These are phyloP conservation scores for Tetrax tetrax DNA, from an alignment of 2,113 vertebrate species.

Conservation along the genomic window DNA sequence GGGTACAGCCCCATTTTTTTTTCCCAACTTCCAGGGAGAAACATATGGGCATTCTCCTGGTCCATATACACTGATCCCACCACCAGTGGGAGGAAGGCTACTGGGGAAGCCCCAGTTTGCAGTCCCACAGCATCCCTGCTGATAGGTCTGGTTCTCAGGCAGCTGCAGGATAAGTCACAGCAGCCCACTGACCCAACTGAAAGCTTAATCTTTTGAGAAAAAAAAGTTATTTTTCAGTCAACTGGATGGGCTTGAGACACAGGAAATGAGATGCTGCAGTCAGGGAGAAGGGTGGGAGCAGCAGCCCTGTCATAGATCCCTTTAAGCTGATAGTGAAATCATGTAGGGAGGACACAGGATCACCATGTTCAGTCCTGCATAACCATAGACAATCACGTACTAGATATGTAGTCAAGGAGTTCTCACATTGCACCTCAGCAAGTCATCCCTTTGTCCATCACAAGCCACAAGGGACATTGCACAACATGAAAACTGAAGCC, in stretches of 20 bases:
- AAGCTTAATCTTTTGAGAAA: background rate
- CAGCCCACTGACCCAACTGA: background rate
- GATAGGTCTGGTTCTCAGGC: accelerated
- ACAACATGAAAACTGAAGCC: background rate
- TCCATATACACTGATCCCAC: background rate
- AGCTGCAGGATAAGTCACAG: background rate
- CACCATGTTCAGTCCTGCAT: background rate
- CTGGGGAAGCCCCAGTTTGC: background rate
- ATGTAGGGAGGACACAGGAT: background rate
- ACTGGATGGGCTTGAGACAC: background rate
- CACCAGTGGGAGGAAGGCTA: accelerated
- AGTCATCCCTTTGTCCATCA: background rate
- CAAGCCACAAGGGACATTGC: background rate
- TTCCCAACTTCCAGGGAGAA: background rate
- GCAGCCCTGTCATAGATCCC: background rate
- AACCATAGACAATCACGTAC: background rate
- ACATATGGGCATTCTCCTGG: background rate
- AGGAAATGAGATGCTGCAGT: background rate
- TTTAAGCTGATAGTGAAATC: background rate
- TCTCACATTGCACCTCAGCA: background rate
- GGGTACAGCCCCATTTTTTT: background rate
- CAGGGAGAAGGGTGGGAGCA: background rate
- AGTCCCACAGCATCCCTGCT: background rate
- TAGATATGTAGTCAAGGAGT: background rate
- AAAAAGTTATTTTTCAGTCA: background rate